Base-by-base conservation (phyloP, 2,113 vertebrate genomes). In the Myotis yumanensis region DNA sequence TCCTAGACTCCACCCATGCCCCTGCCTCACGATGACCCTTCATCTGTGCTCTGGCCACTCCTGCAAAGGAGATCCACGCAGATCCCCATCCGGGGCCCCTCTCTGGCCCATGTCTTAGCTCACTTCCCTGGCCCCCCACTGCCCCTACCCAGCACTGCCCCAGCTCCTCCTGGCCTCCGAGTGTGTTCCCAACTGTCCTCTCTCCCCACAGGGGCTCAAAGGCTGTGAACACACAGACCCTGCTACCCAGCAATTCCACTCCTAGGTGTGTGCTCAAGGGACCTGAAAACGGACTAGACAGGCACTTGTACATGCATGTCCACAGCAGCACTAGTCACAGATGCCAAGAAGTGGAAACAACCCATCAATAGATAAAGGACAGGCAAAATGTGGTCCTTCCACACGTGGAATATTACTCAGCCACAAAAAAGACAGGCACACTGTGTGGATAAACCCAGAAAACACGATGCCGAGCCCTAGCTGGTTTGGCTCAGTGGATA, bases 151-250 rank as follows among this genome's bases (percentile, higher is more conserved):
- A 17, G 40, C 2, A 0, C 52, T 15, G 28, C 22, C 76, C 57
- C 43, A 40, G 76, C 7, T 16, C 25, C 54, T 52, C 77, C 35
- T 3, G 23, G 64, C 52, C 52, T 52, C 76, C 2, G 11, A 16
- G 17, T 11, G 52, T 40, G 30, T 30, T 62, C 51, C 85, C 10
- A 2, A 64, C 54, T 3, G 77, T 18, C 37, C 18, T 0, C 18
- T 11, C 7, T 37, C 46, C 71, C 54, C 4, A 5, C 2, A 1
- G 59, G 2, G 57, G 23, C 25, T 32, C 2, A 2, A 30, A 5
- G 22, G 11, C 95, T 11, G 11, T 35, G 73, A 43, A 68, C 10
- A 72, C 12, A 18, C 9, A 28, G 59, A 51, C 68, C 12, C 22
- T 3, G 9, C 0, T 32, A 79, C 32, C 83, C 18, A 35, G 91